Conservation (phyloP, 2,113 vertebrate genomes). For the Rhinopithecus roxellana region DNA sequence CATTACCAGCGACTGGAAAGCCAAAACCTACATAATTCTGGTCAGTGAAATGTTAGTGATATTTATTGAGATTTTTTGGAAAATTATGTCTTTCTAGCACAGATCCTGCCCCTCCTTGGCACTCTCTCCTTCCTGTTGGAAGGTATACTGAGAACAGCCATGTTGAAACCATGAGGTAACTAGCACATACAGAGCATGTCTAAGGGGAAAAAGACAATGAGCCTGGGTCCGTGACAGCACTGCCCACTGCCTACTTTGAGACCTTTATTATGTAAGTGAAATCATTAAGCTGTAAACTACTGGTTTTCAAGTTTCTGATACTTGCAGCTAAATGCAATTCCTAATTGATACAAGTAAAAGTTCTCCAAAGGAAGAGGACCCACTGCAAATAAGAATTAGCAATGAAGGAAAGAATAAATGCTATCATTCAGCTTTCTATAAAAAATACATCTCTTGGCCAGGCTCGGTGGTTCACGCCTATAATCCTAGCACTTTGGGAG, state of each 20-base stretch:
- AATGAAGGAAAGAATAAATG: neutral
- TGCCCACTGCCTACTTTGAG: neutral
- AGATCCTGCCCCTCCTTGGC: neutral
- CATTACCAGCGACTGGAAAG: neutral
- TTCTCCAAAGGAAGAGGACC: neutral
- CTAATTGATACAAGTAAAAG: neutral
- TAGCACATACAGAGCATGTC: neutral
- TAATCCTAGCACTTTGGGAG: no score
- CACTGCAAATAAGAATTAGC: neutral
- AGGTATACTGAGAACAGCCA: neutral
- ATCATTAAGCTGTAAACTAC: neutral
- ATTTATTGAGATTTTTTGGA: neutral
- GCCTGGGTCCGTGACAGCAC: neutral
- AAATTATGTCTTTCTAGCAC: neutral
- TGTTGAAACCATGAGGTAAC: neutral
- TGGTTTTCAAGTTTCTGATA: conserved; percentile 31
- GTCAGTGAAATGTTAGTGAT: neutral
- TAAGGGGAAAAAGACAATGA: neutral
- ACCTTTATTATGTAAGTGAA: neutral
- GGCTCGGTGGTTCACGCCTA: no score
- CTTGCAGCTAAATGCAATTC: neutral
- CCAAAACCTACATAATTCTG: neutral
- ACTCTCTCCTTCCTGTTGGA: neutral
- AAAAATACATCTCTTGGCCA: neutral
- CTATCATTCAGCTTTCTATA: neutral